phyloP scores from a whole-genome alignment of 1,140 invertebrate genomes.

The Drosophila equinoxialis region DNA sequence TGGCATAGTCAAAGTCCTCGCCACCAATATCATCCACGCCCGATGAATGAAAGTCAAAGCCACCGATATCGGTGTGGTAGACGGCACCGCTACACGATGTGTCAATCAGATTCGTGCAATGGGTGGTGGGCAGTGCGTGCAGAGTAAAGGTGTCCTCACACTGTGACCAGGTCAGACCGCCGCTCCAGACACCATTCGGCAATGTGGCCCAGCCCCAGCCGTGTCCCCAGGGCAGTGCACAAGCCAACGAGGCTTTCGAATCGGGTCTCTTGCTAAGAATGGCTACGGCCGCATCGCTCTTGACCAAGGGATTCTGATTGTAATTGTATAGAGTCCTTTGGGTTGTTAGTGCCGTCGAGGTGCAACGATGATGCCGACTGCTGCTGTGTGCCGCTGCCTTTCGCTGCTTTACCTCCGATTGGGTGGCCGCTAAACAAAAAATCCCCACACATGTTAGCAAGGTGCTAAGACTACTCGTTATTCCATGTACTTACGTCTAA shows the following conservation, averaged over 20 bases:
- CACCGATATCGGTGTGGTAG: slow-evolving; percentile 85
- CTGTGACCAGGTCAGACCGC: slow-evolving; percentile 86
- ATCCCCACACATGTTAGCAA: background rate
- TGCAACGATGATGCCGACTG: slow-evolving; percentile 28
- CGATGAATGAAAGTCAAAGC: slow-evolving; percentile 84
- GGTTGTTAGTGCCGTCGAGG: slow-evolving; percentile 54
- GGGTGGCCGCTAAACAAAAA: slow-evolving; percentile 83
- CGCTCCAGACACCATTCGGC: slow-evolving; percentile 86
- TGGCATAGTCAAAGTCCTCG: slow-evolving; percentile 86
- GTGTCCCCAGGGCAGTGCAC: slow-evolving; percentile 83
- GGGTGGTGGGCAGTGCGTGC: slow-evolving; percentile 86
- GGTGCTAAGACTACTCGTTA: background rate
- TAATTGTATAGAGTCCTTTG: slow-evolving; percentile 62
- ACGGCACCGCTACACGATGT: slow-evolving; percentile 85
- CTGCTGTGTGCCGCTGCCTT: slow-evolving; percentile 51
- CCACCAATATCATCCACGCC: slow-evolving; percentile 84
- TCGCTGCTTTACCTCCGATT: slow-evolving; percentile 83
- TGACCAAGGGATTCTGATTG: slow-evolving; percentile 77
- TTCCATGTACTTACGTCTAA: slow-evolving; percentile 84
- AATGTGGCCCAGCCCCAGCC: slow-evolving; percentile 86
- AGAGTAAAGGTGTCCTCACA: slow-evolving; percentile 86
- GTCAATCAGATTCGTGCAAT: slow-evolving; percentile 85
- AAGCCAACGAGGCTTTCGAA: slow-evolving; percentile 79
- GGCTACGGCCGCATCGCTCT: slow-evolving; percentile 80
- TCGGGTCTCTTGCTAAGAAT: slow-evolving; percentile 81